Conservation (phyloP, 2,113 vertebrate genomes). For the Rhombomys opimus region DNA sequence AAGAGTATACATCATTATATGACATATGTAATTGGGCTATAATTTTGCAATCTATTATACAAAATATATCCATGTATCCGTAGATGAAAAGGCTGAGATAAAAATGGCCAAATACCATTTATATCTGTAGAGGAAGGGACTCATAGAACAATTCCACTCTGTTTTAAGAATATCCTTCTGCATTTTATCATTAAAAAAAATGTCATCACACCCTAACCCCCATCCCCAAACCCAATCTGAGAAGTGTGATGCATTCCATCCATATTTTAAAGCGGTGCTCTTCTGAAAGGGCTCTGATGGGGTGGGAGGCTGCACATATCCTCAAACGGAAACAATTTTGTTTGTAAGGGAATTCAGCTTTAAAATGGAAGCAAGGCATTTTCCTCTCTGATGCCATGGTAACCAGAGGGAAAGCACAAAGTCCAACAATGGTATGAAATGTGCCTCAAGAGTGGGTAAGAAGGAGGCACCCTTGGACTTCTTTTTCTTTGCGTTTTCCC, state of each 20-base stretch:
- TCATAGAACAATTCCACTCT: not conserved
- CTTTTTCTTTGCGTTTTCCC: not conserved
- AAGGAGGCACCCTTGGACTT: conserved; percentile 56
- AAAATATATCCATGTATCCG: not conserved
- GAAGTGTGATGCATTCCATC: conserved; percentile 24
- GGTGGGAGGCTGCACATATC: conserved; percentile 39
- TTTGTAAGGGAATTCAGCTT: conserved; percentile 68
- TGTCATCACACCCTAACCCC: not conserved
- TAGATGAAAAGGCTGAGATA: not conserved
- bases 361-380: conserved; percentile 39
- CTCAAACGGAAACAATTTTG: conserved; percentile 76
- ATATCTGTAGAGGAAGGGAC: not conserved
- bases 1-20: not conserved
- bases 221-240: not conserved
- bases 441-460: conserved; percentile 39
- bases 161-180: conserved; percentile 3
- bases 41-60: not conserved
- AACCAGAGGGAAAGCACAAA: conserved; percentile 53
- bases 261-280: conserved; percentile 41
- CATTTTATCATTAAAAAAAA: conserved; percentile 20
- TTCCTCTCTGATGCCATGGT: conserved; percentile 29
- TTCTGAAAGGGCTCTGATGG: conserved; percentile 57
- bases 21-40: not conserved
- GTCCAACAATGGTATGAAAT: conserved; percentile 62
- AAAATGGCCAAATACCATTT: not conserved